These are phyloP conservation scores for Anas bernieri DNA, from an alignment of 2,797 vertebrate species.

Conservation along the genomic window DNA sequence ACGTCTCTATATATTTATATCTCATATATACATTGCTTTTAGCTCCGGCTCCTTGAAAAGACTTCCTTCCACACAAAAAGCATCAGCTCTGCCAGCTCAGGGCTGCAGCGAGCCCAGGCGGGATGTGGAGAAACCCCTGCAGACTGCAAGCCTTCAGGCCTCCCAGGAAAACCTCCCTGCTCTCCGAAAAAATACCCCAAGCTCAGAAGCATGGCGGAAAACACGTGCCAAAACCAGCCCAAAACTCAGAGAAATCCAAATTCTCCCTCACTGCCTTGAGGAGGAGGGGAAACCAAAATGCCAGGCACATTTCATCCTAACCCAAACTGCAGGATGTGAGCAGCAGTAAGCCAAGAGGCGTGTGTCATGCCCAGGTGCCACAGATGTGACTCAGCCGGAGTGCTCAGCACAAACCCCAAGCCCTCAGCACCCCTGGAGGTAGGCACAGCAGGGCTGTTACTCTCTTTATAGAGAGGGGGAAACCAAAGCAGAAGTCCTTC, in stretches of 20 bases:
- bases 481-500: neutral
- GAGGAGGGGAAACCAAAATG: neutral
- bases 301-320: neutral
- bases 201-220: neutral
- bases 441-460: neutral
- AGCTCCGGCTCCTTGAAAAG: neutral
- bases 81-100: neutral
- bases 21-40: slow-evolving; percentile 69
- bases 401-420: neutral
- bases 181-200: neutral
- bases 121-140: neutral
- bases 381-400: neutral
- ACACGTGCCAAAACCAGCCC: neutral
- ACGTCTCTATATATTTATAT: slow-evolving; percentile 68
- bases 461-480: neutral
- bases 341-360: neutral
- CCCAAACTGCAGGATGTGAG: neutral
- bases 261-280: neutral
- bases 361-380: accelerated
- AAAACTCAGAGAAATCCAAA: neutral
- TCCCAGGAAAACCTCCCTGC: neutral
- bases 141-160: neutral
- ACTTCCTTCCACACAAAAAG: neutral
- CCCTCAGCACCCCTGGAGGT: neutral
- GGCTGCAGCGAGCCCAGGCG: neutral